Base-by-base conservation (phyloP, 2,888 invertebrate species). In the Leptopilina drosophilae region DNA sequence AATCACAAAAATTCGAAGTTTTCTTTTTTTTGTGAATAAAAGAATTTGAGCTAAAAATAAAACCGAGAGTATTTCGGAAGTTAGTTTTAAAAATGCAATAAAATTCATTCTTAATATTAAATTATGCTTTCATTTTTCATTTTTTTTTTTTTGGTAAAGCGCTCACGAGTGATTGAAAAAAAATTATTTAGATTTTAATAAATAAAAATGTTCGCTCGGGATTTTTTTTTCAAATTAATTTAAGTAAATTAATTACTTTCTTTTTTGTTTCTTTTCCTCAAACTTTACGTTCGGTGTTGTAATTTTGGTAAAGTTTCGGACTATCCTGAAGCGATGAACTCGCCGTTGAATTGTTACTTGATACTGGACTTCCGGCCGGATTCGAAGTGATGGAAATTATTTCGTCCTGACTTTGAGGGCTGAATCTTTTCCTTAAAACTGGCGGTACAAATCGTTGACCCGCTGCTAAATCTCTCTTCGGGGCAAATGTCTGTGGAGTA, bases 241-340 rank as follows among this genome's bases (percentile, higher is more conserved):
- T 8, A 42, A 8, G 6, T 42, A 49, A 11, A 8, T 11, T 49
- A 49, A 49, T 49, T 49, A 11, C 49, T 49, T 49, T 12, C 12
- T 49, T 5, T 46, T 46, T 46, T 9, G 0, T 20, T 20, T 20
- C 2, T 46, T 9, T 5, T 46, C 7, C 2, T 20, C 84, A 90
- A 69, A 88, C 86, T 76, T 82, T 83, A 49, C 87, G 88, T 79
- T 89, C 87, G 76, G 86, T 86, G 46, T 89, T 88, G 64, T 91
- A 91, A 83, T 91, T 85, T 84, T 91, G 91, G 84, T 91, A 91
- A 78, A 91, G 88, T 82, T 87, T 88, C 42, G 91, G 91, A 83
- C 89, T 91, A 75, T 90, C 90, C 79, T 89, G 88, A 73, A 86
- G 77, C 8, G 88, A 87, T 40, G 88, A 87, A 82, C 84, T 87